These are phyloP conservation scores for Centrocercus urophasianus DNA, from an alignment of 2,113 vertebrate species.

Conservation along the genomic window DNA sequence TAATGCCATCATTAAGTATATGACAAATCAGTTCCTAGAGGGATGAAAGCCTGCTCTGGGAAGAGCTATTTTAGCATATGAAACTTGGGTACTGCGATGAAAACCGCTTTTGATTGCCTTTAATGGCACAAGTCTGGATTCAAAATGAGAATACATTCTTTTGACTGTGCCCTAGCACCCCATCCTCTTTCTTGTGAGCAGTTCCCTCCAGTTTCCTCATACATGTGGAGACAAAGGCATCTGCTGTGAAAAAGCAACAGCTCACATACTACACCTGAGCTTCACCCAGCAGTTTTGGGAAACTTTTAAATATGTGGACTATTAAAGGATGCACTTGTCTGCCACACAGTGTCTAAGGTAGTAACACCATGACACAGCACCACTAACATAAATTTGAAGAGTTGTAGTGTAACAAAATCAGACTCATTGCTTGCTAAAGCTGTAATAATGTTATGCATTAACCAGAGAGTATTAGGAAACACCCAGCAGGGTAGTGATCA, in stretches of 20 bases:
- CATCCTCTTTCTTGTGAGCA: background rate
- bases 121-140: background rate
- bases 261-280: background rate
- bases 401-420: background rate
- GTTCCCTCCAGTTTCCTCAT: background rate
- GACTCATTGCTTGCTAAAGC: background rate
- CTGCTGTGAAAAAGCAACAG: background rate
- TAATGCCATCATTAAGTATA: background rate
- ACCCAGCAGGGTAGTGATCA: background rate
- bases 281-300: background rate
- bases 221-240: background rate
- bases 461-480: background rate
- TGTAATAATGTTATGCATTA: background rate
- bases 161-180: background rate
- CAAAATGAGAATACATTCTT: background rate
- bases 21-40: background rate
- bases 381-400: background rate
- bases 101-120: background rate
- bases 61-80: background rate
- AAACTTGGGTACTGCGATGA: background rate
- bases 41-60: background rate
- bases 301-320: background rate
- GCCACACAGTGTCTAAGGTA: background rate
- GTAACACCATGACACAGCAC: background rate
- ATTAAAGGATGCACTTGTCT: background rate